A percentile compares a stretch with the other conserved stretches of the same genome.
These are phyloP conservation scores for Alectoris magna DNA, from an alignment of 2,797 vertebrate species.

Conservation along the genomic window DNA sequence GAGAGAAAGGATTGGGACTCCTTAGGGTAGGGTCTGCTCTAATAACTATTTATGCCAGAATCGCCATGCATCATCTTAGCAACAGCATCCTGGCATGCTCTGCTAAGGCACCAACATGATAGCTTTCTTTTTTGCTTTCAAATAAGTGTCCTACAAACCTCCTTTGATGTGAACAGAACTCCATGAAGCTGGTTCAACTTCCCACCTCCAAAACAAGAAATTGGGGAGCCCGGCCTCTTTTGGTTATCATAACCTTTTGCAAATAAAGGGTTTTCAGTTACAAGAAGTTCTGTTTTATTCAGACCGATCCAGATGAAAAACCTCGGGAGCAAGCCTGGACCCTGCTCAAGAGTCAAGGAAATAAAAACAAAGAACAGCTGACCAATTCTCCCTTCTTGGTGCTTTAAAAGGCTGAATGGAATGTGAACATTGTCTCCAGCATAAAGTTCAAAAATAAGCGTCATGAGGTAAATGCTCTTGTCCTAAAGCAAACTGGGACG, in stretches of 20 bases:
- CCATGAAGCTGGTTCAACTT: background rate
- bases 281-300: slow-evolving; percentile 54
- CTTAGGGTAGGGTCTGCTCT: slow-evolving; percentile 41
- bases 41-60: slow-evolving; percentile 29
- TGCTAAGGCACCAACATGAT: slow-evolving; percentile 6
- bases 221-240: background rate
- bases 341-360: slow-evolving; percentile 65
- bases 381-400: slow-evolving; percentile 61
- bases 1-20: slow-evolving; percentile 31
- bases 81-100: slow-evolving; percentile 30
- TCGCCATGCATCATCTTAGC: slow-evolving; percentile 46
- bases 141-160: background rate
- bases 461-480: slow-evolving; percentile 72
- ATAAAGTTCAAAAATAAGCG: slow-evolving; percentile 71
- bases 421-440: slow-evolving; percentile 67
- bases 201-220: background rate
- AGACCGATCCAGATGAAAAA: slow-evolving; percentile 66
- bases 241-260: slow-evolving; percentile 44
- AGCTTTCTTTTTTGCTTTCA: slow-evolving; percentile 30
- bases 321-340: slow-evolving; percentile 60
- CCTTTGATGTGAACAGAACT: background rate
- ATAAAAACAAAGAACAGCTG: slow-evolving; percentile 74
- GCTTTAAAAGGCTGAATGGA: slow-evolving; percentile 64
- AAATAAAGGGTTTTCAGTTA: slow-evolving; percentile 44
- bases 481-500: slow-evolving; percentile 71